Evolutionary conservation across 2,797 vertebrate species (phyloP), one percentile per base, ranked within the genome.

Genomic region (Pseudomugil tenellus): DNA sequence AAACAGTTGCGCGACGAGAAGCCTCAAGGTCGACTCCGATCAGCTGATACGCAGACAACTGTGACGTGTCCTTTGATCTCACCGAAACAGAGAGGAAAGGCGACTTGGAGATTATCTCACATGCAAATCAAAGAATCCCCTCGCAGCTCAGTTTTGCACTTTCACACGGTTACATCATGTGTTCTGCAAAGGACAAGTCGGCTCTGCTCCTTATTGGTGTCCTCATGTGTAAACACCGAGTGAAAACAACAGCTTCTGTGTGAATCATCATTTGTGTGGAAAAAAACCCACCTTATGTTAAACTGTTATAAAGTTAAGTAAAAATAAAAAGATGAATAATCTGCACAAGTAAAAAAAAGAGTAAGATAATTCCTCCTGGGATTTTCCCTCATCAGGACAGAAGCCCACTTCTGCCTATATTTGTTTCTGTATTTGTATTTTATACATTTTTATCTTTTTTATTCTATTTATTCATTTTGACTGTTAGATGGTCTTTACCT

Each of bases 91-190:
- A 68, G 37, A 53, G 58, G 66, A 63, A 72, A 73, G 62, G 53
- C 71, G 49, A 60, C 49, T 66, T 14, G 25, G 52, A 41, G 62
- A 80, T 82, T 71, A 86, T 86, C 85, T 81, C 66, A 37, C 80
- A 77, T 77, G 78, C 72, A 77, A 64, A 85, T 80, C 80, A 64
- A n/a, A 21, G 35, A 12, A 26, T 10, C 26, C 11, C 54, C 64
- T 67, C 63, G 1, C 55, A 35, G 68, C 83, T 69, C 62, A 5
- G 58, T 52, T 73, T 54, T 29, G 66, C 54, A 14, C 71, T 90
- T 90, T 88, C 88, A 85, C 72, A 2, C 2, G 0, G 65, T 90
- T 87, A 77, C 88, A 87, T 90, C 88, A 87, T 62, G 64, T 49
- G 39, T 16, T 70, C 39, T 34, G 48, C 56, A 16, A 67, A 55